These are phyloP conservation scores for Propithecus deckenii DNA, from an alignment of 2,797 vertebrate species.

Conservation along the genomic window DNA sequence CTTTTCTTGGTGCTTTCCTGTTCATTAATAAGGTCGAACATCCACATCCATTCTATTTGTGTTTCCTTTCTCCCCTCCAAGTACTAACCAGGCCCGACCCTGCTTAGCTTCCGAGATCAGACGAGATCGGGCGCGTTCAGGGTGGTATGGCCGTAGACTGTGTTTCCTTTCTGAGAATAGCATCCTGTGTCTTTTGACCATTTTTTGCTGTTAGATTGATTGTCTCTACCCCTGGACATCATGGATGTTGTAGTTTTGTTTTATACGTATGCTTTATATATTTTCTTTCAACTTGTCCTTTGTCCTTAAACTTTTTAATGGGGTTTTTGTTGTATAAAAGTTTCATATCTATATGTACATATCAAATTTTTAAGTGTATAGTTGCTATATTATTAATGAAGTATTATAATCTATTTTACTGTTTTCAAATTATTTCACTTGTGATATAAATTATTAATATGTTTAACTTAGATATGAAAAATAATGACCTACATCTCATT, in stretches of 20 bases:
- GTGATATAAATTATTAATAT: background rate
- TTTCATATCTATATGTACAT: background rate
- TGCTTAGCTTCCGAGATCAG: no score
- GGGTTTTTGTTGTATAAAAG: background rate
- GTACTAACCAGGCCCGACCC: no score
- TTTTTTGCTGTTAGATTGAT: background rate
- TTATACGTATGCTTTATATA: background rate
- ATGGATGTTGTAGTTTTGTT: background rate
- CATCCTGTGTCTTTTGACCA: background rate
- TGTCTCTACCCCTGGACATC: background rate
- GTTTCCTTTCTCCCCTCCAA: background rate
- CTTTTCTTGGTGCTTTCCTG: background rate
- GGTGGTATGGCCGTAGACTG: no score
- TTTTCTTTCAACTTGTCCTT: slow-evolving; percentile 15
- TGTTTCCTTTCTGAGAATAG: background rate
- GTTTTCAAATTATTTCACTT: background rate
- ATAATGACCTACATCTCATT: background rate
- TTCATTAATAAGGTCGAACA: background rate
- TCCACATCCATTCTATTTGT: background rate
- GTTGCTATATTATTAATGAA: background rate
- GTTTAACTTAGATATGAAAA: slow-evolving; percentile 24
- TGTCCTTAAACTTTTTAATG: background rate
- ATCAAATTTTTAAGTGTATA: background rate
- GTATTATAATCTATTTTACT: background rate
- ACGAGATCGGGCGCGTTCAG: no score